phyloP scores from a whole-genome alignment of 2,888 invertebrate species.

The Pyrochroa serraticornis region DNA sequence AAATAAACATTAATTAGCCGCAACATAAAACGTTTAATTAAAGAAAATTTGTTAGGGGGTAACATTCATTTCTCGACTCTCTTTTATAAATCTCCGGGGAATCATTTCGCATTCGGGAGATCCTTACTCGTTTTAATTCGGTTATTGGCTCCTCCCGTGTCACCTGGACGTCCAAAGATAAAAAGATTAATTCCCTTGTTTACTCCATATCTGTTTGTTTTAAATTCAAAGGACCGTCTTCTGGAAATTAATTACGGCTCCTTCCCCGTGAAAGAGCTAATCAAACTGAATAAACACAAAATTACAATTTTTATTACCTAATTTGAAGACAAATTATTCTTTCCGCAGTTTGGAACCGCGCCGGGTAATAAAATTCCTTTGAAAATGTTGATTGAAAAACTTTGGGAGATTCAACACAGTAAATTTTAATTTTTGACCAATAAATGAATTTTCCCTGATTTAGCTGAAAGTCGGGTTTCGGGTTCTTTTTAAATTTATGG shows the following conservation, averaged over 20 bases:
- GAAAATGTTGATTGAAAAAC: constrained; percentile 34
- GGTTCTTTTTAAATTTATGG: constrained; percentile 28
- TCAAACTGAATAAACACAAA: constrained; percentile 26
- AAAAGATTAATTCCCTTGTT: constrained; percentile 26
- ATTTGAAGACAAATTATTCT: constrained; percentile 24
- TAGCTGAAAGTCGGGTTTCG: constrained; percentile 16
- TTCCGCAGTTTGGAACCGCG: constrained; percentile 6
- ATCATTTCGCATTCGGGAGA: constrained; percentile 23
- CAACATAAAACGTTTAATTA: constrained; percentile 41
- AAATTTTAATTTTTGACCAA: constrained; percentile 31
- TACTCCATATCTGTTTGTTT: constrained; percentile 9
- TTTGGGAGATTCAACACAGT: constrained; percentile 22
- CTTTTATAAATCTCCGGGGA: constrained; percentile 20
- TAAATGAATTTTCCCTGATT: constrained; percentile 29
- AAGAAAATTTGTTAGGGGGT: constrained; percentile 39
- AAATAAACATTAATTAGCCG: constrained; percentile 45
- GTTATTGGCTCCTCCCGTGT: constrained; percentile 21
- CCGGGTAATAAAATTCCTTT: constrained; percentile 25
- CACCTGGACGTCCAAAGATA: constrained; percentile 23
- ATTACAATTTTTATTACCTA: constrained; percentile 25
- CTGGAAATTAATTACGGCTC: constrained; percentile 16
- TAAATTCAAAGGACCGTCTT: not conserved
- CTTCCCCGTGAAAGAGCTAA: constrained; percentile 13
- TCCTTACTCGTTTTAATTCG: constrained; percentile 23
- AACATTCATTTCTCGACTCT: constrained; percentile 32